phyloP scores from a whole-genome alignment of 2,797 vertebrate genomes.

The Sphenodon punctatus region DNA sequence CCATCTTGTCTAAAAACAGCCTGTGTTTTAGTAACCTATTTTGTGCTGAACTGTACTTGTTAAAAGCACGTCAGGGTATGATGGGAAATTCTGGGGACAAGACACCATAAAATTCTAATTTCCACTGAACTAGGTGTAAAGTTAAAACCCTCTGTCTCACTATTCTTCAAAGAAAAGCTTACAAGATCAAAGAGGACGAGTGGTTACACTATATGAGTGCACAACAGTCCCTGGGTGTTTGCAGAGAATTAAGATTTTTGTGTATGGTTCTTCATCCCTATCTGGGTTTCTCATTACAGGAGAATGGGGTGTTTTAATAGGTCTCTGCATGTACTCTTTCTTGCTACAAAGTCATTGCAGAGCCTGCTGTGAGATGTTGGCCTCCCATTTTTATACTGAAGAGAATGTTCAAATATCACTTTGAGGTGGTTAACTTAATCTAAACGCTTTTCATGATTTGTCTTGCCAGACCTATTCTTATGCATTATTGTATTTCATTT shows the following conservation, averaged over 20 bases:
- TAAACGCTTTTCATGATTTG: not conserved
- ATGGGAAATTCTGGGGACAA: slow-evolving; percentile 32
- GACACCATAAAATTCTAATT: not conserved
- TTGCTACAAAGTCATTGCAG: not conserved
- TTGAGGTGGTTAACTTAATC: not conserved
- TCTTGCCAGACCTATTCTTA: not conserved
- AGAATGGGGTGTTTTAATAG: not conserved
- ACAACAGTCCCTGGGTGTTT: slow-evolving; percentile 24
- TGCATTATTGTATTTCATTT: not conserved
- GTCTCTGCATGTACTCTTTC: not conserved
- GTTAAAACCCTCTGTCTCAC: slow-evolving; percentile 1
- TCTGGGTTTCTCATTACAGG: too few species aligned
- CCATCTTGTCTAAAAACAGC: too few species aligned
- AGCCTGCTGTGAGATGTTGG: not conserved
- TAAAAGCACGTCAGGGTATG: not conserved
- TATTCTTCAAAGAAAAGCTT: not conserved
- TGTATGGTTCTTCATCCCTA: too few species aligned
- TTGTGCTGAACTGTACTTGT: slow-evolving; percentile 13
- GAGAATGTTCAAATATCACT: not conserved
- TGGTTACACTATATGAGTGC: not conserved
- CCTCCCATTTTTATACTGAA: not conserved
- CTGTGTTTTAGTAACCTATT: slow-evolving; percentile 3
- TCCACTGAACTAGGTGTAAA: not conserved
- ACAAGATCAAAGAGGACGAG: not conserved
- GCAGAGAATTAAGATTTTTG: slow-evolving; percentile 1